Conservation (phyloP, 2,113 vertebrate genomes). For the Aphelocoma coerulescens region DNA sequence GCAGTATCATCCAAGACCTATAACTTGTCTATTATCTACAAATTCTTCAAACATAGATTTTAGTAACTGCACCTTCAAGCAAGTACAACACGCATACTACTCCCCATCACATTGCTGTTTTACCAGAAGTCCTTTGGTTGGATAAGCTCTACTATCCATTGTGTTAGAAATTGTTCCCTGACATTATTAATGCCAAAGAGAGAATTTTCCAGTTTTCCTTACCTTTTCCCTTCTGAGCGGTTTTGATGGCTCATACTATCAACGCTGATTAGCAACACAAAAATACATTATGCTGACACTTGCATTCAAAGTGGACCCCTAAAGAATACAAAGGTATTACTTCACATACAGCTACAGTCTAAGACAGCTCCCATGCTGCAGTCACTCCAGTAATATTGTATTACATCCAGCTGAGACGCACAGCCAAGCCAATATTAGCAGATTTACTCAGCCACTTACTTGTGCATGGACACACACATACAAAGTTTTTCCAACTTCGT, state of each 20-base stretch:
- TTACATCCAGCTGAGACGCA: not conserved
- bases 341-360: not conserved
- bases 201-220: not conserved
- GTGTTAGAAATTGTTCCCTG: not conserved
- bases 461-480: not conserved
- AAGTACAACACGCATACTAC: not conserved
- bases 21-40: not conserved
- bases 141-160: not conserved
- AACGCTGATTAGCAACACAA: not conserved
- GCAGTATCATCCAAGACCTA: not conserved
- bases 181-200: not conserved
- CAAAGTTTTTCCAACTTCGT: not conserved
- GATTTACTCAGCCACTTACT: not conserved
- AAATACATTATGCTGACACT: not conserved
- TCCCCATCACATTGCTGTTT: not conserved
- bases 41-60: not conserved
- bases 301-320: not conserved
- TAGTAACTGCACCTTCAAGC: not conserved
- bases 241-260: not conserved
- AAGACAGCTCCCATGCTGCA: not conserved
- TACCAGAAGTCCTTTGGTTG: not conserved
- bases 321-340: not conserved
- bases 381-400: not conserved
- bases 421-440: not conserved
- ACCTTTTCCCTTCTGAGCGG: not conserved